phyloP scores from a whole-genome alignment of 2,888 invertebrate species.

The Polydrusus pterygomalis region DNA sequence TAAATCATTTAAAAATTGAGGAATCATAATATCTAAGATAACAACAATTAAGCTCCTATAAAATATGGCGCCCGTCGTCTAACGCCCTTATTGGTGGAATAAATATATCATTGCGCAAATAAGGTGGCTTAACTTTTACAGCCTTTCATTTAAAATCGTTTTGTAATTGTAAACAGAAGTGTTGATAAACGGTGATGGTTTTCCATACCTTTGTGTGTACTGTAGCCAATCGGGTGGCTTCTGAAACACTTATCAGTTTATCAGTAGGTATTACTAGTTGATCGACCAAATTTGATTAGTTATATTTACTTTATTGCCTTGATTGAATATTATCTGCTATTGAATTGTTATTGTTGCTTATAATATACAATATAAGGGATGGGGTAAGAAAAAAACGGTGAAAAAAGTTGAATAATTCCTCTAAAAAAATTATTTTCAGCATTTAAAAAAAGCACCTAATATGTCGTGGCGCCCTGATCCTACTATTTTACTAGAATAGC shows the following conservation, averaged over 20 bases:
- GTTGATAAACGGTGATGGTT: slow-evolving; percentile 47
- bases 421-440: no score
- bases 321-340: no score
- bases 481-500: not conserved
- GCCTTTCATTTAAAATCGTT: slow-evolving; percentile 52
- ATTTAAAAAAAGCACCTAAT: no score
- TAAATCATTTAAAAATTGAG: slow-evolving; percentile 52
- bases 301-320: not conserved
- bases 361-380: no score
- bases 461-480: not conserved
- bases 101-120: slow-evolving; percentile 55
- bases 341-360: no score
- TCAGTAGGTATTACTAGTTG: not conserved
- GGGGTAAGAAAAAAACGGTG: no score
- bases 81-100: slow-evolving; percentile 55
- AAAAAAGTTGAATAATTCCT: no score
- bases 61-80: slow-evolving; percentile 56
- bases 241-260: slow-evolving; percentile 27
- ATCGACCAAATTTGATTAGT: slow-evolving; percentile 18
- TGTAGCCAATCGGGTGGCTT: slow-evolving; percentile 46
- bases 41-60: slow-evolving; percentile 43
- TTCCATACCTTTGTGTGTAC: slow-evolving; percentile 53
- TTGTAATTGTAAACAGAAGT: slow-evolving; percentile 52
- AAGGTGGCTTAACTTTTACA: slow-evolving; percentile 54
- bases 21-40: slow-evolving; percentile 48